Percentiles rank a stretch among this genome's conserved stretches.
Evolutionary conservation across 2,797 vertebrate species (phyloP).

Genomic region (Microtus californicus): DNA sequence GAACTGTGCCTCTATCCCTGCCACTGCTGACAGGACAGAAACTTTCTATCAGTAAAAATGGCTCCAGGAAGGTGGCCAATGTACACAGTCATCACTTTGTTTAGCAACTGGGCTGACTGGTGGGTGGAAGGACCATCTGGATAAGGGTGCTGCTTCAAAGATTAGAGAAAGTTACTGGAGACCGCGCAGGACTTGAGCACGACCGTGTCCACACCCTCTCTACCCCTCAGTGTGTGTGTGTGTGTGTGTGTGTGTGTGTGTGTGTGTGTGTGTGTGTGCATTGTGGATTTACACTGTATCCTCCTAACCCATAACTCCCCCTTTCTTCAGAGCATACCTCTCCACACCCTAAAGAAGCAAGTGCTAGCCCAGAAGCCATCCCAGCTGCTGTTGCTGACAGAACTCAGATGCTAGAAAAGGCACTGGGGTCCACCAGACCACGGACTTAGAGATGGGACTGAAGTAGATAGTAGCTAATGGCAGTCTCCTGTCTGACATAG

Average conservation of each 20-base stretch:
- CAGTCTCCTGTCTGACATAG: background rate
- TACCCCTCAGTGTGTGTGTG: background rate
- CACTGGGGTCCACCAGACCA: background rate
- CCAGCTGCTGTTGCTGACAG: background rate
- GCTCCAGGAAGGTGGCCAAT: constrained; percentile 5
- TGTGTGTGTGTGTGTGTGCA: too few species aligned
- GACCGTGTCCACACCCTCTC: background rate
- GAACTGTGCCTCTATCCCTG: background rate
- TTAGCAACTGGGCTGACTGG: background rate
- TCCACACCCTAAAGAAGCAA: background rate
- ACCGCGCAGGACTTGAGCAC: too few species aligned
- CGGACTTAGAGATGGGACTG: background rate
- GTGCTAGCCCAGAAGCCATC: background rate
- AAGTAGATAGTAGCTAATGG: background rate
- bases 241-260: too few species aligned
- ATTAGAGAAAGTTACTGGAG: background rate
- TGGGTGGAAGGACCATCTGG: background rate
- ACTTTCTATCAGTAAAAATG: background rate
- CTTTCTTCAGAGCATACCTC: background rate
- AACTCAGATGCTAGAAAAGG: background rate
- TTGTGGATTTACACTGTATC: background rate
- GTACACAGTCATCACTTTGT: background rate
- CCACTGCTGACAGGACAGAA: background rate
- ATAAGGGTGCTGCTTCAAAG: background rate
- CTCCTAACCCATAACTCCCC: background rate